These are phyloP conservation scores for Periophthalmus magnuspinnatus DNA, from an alignment of 2,797 vertebrate genomes.

Conservation along the genomic window DNA sequence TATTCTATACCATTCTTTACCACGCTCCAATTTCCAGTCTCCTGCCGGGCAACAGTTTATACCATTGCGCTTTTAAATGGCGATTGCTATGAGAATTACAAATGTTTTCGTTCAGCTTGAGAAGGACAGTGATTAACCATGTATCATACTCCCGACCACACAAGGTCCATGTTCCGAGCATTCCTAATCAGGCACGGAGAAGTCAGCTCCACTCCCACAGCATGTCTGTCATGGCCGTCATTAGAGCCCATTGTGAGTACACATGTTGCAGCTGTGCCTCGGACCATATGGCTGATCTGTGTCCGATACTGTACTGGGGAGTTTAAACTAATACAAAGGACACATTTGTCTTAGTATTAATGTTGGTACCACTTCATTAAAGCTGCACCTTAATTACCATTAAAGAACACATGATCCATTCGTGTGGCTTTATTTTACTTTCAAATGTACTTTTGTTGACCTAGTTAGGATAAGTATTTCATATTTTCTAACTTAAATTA, in stretches of 20 bases:
- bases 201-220: slow-evolving; percentile 47
- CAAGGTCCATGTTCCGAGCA: slow-evolving; percentile 46
- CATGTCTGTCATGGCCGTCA: slow-evolving; percentile 52
- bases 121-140: not conserved
- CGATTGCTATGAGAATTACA: not conserved
- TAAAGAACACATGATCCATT: too few relatives aligned
- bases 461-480: too few relatives aligned
- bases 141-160: slow-evolving; percentile 19
- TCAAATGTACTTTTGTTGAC: too few relatives aligned
- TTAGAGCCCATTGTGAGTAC: slow-evolving; percentile 39
- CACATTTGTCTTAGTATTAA: too few relatives aligned
- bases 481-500: too few relatives aligned
- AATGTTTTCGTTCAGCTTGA: not conserved
- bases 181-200: slow-evolving; percentile 53
- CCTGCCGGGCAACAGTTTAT: not conserved
- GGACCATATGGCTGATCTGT: slow-evolving; percentile 12
- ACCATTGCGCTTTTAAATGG: not conserved
- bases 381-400: too few relatives aligned
- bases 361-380: too few relatives aligned
- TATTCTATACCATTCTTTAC: not conserved
- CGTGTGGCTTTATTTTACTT: too few relatives aligned
- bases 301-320: not conserved
- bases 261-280: slow-evolving; percentile 46
- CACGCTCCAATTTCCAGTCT: not conserved
- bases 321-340: too few relatives aligned